Percentiles rank a stretch among this genome's conserved stretches.
phyloP scores from a whole-genome alignment of 2,113 vertebrate species.

The Girardinichthys multiradiatus region DNA sequence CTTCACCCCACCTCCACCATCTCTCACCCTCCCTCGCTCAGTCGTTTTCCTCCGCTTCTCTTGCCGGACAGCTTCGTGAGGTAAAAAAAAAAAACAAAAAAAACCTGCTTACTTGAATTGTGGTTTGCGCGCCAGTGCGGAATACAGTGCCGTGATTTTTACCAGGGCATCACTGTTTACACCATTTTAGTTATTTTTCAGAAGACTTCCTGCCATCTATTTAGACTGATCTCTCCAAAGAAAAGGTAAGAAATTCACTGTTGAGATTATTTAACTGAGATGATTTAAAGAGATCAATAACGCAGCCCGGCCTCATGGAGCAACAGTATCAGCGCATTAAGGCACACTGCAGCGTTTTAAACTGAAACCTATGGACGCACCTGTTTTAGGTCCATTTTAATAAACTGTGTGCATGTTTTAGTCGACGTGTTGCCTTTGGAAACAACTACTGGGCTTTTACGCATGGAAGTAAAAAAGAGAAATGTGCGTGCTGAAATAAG shows the following conservation, averaged over 20 bases:
- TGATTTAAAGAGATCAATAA: constrained; percentile 66
- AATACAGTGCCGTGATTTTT: constrained; percentile 36
- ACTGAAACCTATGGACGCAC: constrained; percentile 6
- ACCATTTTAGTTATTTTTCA: constrained; percentile 14
- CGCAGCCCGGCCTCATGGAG: constrained; percentile 34
- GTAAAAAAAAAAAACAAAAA: constrained; percentile 61
- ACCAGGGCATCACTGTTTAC: constrained; percentile 9
- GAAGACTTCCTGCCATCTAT: constrained; percentile 3
- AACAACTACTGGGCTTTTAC: constrained; percentile 41
- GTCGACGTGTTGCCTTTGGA: neutral
- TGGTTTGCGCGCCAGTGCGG: constrained; percentile 34
- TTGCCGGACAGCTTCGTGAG: constrained; percentile 78
- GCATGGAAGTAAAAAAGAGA: constrained; percentile 1
- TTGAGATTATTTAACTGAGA: neutral
- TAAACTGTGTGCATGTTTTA: neutral
- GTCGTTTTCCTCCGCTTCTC: constrained; percentile 27
- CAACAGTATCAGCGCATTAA: constrained; percentile 39
- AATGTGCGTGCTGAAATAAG: too few species aligned
- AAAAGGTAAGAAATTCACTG: constrained; percentile 42
- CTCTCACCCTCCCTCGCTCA: constrained; percentile 24
- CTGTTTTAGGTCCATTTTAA: neutral
- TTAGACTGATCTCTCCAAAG: constrained; percentile 16
- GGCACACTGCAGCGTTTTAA: constrained; percentile 15
- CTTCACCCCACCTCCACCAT: constrained; percentile 32
- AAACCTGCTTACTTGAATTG: constrained; percentile 63